Evolutionary conservation across 2,797 vertebrate genomes (phyloP).

Genomic region (Poecilia wingei): DNA sequence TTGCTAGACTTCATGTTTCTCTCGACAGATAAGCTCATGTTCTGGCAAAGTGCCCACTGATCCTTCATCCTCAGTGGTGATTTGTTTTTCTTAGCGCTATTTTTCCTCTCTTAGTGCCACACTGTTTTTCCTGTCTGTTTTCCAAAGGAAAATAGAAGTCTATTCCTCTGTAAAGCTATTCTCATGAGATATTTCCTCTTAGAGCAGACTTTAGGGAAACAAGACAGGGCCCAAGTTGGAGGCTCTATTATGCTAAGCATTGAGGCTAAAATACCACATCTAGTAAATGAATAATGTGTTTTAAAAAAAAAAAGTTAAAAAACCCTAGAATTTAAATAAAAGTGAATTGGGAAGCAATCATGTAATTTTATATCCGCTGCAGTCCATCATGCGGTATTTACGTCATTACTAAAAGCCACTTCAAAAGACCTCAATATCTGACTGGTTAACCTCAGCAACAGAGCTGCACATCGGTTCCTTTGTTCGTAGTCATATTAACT

Average conservation of each 20-base stretch:
- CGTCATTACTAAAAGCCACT: no score
- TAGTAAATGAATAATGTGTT: neutral
- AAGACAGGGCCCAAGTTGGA: conserved; percentile 28
- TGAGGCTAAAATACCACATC: neutral
- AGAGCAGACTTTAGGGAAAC: conserved; percentile 27
- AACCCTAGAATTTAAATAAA: neutral
- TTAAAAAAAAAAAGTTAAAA: neutral
- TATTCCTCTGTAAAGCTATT: conserved; percentile 17
- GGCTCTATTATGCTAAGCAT: conserved; percentile 19
- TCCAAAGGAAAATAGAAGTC: conserved; percentile 13
- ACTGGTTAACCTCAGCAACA: neutral
- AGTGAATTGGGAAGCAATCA: neutral
- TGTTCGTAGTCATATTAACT: neutral
- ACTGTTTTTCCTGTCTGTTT: conserved; percentile 24
- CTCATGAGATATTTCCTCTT: conserved; percentile 6
- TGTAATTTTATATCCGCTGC: neutral
- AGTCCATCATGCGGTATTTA: neutral
- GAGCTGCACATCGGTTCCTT: neutral
- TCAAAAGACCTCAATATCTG: neutral
- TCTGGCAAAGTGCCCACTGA: conserved; percentile 49
- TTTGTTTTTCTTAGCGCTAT: conserved; percentile 28
- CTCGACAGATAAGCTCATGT: conserved; percentile 47
- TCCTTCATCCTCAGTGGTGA: conserved; percentile 36
- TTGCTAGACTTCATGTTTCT: conserved; percentile 26
- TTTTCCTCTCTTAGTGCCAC: conserved; percentile 25